These are phyloP conservation scores for Nezara viridula DNA, from an alignment of 2,888 invertebrate genomes.

Conservation along the genomic window DNA sequence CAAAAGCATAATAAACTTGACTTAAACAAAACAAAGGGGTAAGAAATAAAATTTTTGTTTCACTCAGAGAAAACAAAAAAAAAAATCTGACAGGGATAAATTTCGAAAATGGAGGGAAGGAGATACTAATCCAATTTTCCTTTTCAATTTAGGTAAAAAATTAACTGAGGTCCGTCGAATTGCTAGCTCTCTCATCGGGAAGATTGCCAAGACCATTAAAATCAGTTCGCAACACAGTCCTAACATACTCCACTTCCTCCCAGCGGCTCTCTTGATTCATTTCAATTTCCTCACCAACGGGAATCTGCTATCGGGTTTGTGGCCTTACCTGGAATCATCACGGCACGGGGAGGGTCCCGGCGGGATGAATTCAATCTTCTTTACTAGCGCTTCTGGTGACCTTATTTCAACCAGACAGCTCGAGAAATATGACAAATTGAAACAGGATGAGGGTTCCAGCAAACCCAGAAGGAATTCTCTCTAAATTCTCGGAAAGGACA, in stretches of 20 bases:
- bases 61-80: neutral
- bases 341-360: neutral
- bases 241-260: neutral
- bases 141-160: constrained; percentile 24
- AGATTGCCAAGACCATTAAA: constrained; percentile 1
- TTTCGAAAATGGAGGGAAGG: neutral
- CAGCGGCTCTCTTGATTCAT: neutral
- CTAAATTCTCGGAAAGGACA: too few relatives aligned
- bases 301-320: neutral
- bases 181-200: neutral
- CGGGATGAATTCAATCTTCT: neutral
- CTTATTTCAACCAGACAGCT: neutral
- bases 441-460: neutral
- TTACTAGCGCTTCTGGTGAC: neutral
- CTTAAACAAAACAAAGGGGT: neutral
- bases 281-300: neutral
- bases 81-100: neutral
- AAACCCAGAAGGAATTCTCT: neutral
- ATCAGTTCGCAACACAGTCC: neutral
- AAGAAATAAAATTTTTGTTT: neutral
- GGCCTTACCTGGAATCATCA: neutral
- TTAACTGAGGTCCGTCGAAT: neutral
- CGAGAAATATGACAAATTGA: neutral
- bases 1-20: too few relatives aligned
- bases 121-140: neutral